These are phyloP conservation scores for Deroptyus accipitrinus DNA, from an alignment of 2,113 vertebrate genomes.

Conservation along the genomic window DNA sequence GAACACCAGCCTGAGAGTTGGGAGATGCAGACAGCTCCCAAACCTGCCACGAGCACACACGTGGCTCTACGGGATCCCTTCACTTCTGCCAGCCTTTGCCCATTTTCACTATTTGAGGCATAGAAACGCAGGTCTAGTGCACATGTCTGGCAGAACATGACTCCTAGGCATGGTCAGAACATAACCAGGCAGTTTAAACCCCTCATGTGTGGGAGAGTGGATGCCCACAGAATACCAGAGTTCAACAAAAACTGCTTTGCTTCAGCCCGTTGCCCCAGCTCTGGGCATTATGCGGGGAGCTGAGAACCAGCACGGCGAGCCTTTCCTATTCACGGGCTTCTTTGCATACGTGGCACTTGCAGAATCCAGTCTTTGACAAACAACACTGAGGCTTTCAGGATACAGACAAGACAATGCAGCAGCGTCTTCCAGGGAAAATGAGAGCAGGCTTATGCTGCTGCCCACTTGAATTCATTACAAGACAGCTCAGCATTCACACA, in stretches of 20 bases:
- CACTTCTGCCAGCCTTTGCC: not conserved
- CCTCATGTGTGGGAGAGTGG: accelerated
- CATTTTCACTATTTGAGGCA: accelerated
- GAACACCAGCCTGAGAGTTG: not conserved
- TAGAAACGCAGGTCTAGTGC: accelerated
- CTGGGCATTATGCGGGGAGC: not conserved
- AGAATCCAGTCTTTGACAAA: slow-evolving; percentile 44
- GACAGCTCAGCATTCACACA: slow-evolving; percentile 36
- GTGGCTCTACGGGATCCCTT: accelerated
- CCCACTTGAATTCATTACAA: slow-evolving; percentile 35
- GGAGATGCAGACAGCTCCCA: not conserved
- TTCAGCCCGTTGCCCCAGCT: not conserved
- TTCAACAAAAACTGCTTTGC: not conserved
- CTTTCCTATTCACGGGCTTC: slow-evolving; percentile 10
- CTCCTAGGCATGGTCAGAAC: not conserved
- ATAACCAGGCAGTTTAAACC: not conserved
- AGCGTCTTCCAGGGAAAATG: slow-evolving; percentile 57
- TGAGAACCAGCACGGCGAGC: not conserved
- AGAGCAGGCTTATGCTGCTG: slow-evolving; percentile 29
- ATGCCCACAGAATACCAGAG: not conserved
- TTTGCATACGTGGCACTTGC: slow-evolving; percentile 23
- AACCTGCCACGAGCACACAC: not conserved
- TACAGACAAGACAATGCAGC: slow-evolving; percentile 49
- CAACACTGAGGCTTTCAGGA: slow-evolving; percentile 61
- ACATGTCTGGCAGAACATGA: not conserved